Percentiles rank a stretch among this genome's conserved stretches.
These are phyloP conservation scores for Ruditapes philippinarum DNA, from an alignment of 1,140 invertebrate species.

Conservation along the genomic window DNA sequence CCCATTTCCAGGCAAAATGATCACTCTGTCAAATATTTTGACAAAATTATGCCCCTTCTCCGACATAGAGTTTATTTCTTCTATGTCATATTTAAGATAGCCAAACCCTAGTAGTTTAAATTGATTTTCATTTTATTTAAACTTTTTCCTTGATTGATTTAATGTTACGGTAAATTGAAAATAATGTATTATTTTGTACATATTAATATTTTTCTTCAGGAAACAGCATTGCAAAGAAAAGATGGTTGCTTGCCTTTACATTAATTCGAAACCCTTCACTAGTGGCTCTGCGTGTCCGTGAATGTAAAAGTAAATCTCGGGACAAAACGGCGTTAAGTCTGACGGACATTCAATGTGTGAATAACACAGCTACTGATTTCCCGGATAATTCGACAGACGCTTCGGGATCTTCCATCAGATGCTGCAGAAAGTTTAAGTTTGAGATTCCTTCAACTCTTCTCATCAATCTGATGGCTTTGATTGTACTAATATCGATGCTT, in stretches of 20 bases:
- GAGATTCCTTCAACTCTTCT: slow-evolving; percentile 30
- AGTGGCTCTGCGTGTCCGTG: slow-evolving; percentile 22
- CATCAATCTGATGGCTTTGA: slow-evolving; percentile 18
- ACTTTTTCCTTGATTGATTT: too few species aligned
- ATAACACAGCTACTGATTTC: neutral
- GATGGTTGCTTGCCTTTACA: slow-evolving; percentile 72
- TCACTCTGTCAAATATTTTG: too few species aligned
- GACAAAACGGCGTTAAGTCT: neutral
- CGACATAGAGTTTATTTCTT: too few species aligned
- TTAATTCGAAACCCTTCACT: slow-evolving; percentile 67
- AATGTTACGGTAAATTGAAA: too few species aligned
- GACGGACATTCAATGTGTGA: neutral
- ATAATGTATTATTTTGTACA: too few species aligned
- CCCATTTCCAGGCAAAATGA: too few species aligned
- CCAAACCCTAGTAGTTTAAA: too few species aligned
- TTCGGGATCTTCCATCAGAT: neutral
- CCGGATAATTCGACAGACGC: neutral
- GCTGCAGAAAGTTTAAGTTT: slow-evolving; percentile 18
- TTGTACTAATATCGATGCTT: slow-evolving; percentile 11
- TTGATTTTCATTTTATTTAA: too few species aligned
- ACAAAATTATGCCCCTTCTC: too few species aligned
- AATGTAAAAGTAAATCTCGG: neutral
- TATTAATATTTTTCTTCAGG: neutral
- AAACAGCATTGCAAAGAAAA: neutral
- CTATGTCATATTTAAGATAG: too few species aligned